Conservation (phyloP, 2,113 vertebrate species). For the Thryonomys swinderianus region DNA sequence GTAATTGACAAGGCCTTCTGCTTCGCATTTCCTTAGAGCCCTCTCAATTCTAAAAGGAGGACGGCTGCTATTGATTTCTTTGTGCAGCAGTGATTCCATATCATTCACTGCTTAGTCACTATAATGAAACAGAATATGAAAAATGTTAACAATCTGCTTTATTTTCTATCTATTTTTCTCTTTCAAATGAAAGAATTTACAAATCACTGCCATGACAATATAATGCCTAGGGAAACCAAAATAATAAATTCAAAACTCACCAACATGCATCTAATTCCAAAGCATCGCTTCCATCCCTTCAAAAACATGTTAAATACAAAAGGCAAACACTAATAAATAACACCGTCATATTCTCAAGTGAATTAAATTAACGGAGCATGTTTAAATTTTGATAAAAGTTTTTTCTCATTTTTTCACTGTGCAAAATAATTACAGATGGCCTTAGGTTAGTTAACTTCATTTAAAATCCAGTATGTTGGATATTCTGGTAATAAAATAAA, state of each 20-base stretch:
- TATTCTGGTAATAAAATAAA: not conserved
- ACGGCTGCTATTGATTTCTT: constrained; percentile 35
- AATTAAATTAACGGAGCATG: not conserved
- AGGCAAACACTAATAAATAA: not conserved
- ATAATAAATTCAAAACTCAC: constrained; percentile 42
- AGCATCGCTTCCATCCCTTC: not conserved
- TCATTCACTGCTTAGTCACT: constrained; percentile 14
- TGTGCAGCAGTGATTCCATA: not conserved
- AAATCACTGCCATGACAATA: not conserved
- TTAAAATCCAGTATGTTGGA: not conserved
- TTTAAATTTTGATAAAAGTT: not conserved
- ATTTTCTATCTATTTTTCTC: constrained; percentile 52
- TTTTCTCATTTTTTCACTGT: not conserved
- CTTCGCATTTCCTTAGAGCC: not conserved
- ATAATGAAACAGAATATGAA: constrained; percentile 10
- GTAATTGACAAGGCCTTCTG: not conserved
- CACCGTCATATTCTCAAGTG: not conserved
- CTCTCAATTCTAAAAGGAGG: constrained; percentile 55
- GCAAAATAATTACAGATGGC: not conserved
- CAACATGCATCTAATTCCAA: not conserved
- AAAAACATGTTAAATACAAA: constrained; percentile 16
- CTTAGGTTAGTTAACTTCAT: not conserved
- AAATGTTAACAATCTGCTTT: constrained; percentile 15
- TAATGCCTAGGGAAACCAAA: not conserved
- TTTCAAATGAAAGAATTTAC: constrained; percentile 27